Evolutionary conservation across 2,888 invertebrate species (phyloP).

Genomic region (Agrotis puta): DNA sequence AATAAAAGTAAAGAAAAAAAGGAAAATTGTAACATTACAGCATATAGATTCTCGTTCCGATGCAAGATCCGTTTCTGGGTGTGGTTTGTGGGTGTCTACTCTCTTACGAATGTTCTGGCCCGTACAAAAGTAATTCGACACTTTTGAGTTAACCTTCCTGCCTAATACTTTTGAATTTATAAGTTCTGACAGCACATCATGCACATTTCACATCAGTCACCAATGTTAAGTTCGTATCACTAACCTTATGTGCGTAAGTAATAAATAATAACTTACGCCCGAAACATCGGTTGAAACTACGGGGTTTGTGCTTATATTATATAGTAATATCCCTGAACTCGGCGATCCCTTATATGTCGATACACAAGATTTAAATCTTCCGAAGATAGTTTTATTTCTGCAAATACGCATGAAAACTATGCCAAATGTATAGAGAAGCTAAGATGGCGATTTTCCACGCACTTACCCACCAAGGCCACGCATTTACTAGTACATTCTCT

Average conservation of each 20-base stretch:
- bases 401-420: slow-evolving; percentile 49
- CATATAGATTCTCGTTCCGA: neutral
- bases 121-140: too few species aligned
- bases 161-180: too few species aligned
- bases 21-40: neutral
- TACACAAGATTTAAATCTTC: slow-evolving; percentile 16
- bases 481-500: slow-evolving; percentile 32
- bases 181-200: too few species aligned
- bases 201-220: too few species aligned
- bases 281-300: too few species aligned
- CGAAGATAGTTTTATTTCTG: slow-evolving; percentile 32
- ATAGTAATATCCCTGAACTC: slow-evolving; percentile 7
- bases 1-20: neutral
- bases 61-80: neutral
- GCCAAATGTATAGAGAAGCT: slow-evolving; percentile 55
- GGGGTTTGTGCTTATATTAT: too few species aligned
- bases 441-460: slow-evolving; percentile 65
- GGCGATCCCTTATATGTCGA: slow-evolving; percentile 9
- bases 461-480: slow-evolving; percentile 61
- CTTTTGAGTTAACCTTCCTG: too few species aligned
- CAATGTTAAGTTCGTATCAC: too few species aligned
- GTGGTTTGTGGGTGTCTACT: too few species aligned
- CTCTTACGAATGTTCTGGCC: too few species aligned
- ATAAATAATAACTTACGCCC: too few species aligned
- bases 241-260: too few species aligned